Evolutionary conservation across 2,113 vertebrate genomes (phyloP), one percentile per base, ranked within the genome.

Genomic region (Pseudonaja textilis): DNA sequence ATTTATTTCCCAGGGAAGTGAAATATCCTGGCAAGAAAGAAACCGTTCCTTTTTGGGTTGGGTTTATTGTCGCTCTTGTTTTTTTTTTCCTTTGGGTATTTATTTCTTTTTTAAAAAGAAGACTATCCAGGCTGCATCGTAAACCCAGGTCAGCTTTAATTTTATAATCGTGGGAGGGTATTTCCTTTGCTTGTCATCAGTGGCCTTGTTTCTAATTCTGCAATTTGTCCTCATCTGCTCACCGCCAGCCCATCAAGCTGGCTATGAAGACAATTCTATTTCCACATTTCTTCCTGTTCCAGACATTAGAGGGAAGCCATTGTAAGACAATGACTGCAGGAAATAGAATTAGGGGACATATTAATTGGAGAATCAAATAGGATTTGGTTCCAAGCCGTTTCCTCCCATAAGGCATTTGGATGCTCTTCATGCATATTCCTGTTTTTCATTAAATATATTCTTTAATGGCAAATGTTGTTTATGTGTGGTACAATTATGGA

Each of bases 321-420:
- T 97, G 97, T 11, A 93, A 94, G 97, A 97, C 98, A 97, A 91
- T 97, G 96, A 98, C 97, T 97, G 98, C 97, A 98, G 98, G 98
- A 98, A 98, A 98, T 98, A 98, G 97, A 98, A 98, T 98, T 98
- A 98, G 97, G 97, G 98, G 97, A 97, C 97, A 96, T 98, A 98
- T 98, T 98, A 98, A 98, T 98, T 98, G 98, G 97, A 97, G 97
- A 97, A 98, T 98, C 98, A 98, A 98, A 98, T 98, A 97, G 97
- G 98, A 97, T 98, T 98, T 97, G 96, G 94, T 98, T 98, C 97
- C 98, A 98, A 97, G 98, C 97, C 95, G 96, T 98, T 98, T 98
- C 98, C 98, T 98, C 98, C 98, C 98, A 97, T 96, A 96, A 97
- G 96, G 97, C 97, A 97, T 97, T 98, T 98, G 98, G 98, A 98